These are phyloP conservation scores for Eolophus roseicapilla DNA, from an alignment of 2,113 vertebrate species.

Conservation along the genomic window DNA sequence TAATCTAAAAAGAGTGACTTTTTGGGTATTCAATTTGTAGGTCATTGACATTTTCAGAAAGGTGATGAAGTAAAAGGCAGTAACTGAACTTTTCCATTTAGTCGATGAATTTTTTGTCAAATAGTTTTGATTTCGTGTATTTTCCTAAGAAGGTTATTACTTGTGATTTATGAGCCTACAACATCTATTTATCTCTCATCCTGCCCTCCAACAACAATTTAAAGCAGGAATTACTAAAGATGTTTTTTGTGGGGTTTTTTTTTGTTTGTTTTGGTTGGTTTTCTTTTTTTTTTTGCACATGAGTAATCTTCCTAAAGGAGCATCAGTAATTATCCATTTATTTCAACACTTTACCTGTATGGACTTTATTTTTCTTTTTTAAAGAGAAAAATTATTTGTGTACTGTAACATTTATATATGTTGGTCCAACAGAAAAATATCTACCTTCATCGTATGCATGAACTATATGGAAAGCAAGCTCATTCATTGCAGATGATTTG, in stretches of 20 bases:
- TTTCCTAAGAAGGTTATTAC: not conserved
- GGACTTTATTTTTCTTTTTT: not conserved
- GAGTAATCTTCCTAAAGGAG: not conserved
- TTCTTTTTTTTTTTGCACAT: not conserved
- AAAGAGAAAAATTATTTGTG: not conserved
- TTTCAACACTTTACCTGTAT: not conserved
- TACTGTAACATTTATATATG: rapidly evolving
- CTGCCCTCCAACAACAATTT: not conserved
- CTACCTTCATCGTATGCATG: too few relatives aligned
- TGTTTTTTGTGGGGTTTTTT: not conserved
- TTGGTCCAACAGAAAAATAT: not conserved
- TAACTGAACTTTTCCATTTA: not conserved
- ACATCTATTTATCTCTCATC: not conserved
- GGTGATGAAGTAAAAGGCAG: not conserved
- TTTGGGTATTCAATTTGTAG: not conserved
- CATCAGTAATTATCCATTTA: not conserved
- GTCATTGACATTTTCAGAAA: not conserved
- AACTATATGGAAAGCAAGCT: not conserved
- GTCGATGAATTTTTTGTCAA: not conserved
- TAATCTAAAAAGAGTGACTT: not conserved
- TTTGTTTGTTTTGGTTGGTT: not conserved
- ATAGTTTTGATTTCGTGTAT: not conserved
- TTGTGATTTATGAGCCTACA: not conserved
- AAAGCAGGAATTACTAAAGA: not conserved
- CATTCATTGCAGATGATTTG: not conserved